These are phyloP conservation scores for Slavum lentiscoides DNA, from an alignment of 2,888 invertebrate genomes.

Conservation along the genomic window DNA sequence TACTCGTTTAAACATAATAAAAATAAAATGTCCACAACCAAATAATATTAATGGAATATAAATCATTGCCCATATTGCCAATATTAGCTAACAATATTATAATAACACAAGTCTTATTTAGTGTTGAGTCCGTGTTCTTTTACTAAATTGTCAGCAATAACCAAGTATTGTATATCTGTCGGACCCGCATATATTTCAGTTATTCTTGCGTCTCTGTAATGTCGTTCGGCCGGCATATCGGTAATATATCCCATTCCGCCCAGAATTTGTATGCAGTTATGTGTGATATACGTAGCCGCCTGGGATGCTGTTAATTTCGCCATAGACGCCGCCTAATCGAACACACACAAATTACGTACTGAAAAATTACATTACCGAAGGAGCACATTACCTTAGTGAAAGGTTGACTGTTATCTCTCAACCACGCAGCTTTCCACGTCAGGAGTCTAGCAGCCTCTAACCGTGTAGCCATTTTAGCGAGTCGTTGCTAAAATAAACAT, in stretches of 20 bases:
- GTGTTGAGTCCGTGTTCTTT: conserved; percentile 65
- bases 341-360: background rate
- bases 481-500: conserved; percentile 62
- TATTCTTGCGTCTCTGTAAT: conserved; percentile 76
- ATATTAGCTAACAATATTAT: background rate
- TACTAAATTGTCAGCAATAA: conserved; percentile 69
- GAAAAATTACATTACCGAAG: background rate
- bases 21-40: background rate
- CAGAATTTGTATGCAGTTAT: conserved; percentile 74
- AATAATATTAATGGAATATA: background rate
- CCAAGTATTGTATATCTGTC: conserved; percentile 74
- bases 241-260: conserved; percentile 75
- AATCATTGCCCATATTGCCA: too few species aligned
- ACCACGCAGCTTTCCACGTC: conserved; percentile 71
- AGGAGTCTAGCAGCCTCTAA: conserved; percentile 71
- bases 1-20: background rate
- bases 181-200: conserved; percentile 82
- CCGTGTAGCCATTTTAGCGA: conserved; percentile 73
- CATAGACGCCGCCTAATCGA: conserved; percentile 69
- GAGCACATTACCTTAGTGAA: conserved; percentile 62
- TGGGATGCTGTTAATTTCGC: conserved; percentile 75
- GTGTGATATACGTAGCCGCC: conserved; percentile 70
- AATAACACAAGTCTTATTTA: conserved; percentile 38
- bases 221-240: conserved; percentile 73
- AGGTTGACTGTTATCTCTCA: conserved; percentile 62